These are phyloP conservation scores for Hydropsyche tenuis DNA, from an alignment of 1,140 invertebrate species.

Conservation along the genomic window DNA sequence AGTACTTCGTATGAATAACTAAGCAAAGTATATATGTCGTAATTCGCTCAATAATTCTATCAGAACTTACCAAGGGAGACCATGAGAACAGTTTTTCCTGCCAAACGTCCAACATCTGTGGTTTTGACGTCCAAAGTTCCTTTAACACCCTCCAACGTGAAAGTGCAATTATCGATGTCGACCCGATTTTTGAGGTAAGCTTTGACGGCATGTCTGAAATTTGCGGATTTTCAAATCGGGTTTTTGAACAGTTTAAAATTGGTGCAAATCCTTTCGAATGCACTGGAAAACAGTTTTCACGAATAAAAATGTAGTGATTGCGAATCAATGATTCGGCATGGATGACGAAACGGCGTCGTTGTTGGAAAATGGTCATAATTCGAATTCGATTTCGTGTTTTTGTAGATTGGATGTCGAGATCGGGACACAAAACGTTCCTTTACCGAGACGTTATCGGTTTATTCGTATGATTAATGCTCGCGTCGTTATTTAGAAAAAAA, in stretches of 20 bases:
- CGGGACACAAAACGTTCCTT: no score
- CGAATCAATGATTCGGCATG: no score
- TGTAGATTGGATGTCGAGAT: no score
- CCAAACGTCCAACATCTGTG: neutral
- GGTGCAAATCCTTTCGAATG: no score
- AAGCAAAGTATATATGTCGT: neutral
- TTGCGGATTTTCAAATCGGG: neutral
- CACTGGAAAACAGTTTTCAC: no score
- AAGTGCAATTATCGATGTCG: neutral
- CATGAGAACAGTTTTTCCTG: neutral
- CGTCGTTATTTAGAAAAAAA: no score
- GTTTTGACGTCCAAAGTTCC: neutral
- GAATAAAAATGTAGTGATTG: no score
- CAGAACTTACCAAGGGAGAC: neutral
- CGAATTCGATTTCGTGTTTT: no score
- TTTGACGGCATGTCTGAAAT: neutral
- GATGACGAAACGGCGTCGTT: no score
- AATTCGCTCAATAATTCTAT: neutral
- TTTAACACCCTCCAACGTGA: neutral
- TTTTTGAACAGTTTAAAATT: neutral
- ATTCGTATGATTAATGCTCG: neutral
- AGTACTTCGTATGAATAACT: no score
- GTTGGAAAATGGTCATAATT: no score
- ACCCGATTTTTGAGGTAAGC: neutral
- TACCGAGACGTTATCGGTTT: no score